Percentiles rank a stretch among this genome's conserved stretches.
Conservation (phyloP, 2,113 vertebrate species). For the Catharus bicknelli region DNA sequence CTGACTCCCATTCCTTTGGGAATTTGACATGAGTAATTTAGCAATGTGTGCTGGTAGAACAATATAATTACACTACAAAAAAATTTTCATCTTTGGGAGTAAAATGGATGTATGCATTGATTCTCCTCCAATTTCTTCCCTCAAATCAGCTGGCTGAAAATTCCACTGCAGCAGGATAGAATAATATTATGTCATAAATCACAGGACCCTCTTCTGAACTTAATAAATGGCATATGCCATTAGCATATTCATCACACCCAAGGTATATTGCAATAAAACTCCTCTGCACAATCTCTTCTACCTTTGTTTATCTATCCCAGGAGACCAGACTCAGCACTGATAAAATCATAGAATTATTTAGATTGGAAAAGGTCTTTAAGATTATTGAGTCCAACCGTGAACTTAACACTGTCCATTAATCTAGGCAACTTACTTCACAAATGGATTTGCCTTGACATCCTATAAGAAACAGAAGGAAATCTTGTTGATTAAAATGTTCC, state of each 20-base stretch:
- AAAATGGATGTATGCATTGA: background rate
- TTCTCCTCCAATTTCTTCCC: background rate
- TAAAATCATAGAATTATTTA: background rate
- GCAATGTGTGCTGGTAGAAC: background rate
- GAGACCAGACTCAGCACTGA: background rate
- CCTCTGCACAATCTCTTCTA: background rate
- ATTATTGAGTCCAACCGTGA: rapidly evolving
- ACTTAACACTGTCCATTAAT: background rate
- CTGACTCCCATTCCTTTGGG: background rate
- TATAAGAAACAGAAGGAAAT: background rate
- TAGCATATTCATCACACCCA: background rate
- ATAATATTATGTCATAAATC: background rate
- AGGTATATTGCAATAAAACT: background rate
- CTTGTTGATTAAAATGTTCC: background rate
- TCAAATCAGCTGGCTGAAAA: background rate
- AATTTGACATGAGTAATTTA: slow-evolving; percentile 13
- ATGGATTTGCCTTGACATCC: background rate
- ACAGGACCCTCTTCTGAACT: background rate
- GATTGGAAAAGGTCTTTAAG: background rate
- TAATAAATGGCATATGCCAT: background rate
- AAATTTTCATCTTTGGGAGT: background rate
- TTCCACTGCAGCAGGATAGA: background rate
- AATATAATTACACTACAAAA: background rate
- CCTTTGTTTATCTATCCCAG: background rate
- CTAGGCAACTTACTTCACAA: background rate